Conservation (phyloP, 2,888 invertebrate species). For the Drosophila prolongata region DNA sequence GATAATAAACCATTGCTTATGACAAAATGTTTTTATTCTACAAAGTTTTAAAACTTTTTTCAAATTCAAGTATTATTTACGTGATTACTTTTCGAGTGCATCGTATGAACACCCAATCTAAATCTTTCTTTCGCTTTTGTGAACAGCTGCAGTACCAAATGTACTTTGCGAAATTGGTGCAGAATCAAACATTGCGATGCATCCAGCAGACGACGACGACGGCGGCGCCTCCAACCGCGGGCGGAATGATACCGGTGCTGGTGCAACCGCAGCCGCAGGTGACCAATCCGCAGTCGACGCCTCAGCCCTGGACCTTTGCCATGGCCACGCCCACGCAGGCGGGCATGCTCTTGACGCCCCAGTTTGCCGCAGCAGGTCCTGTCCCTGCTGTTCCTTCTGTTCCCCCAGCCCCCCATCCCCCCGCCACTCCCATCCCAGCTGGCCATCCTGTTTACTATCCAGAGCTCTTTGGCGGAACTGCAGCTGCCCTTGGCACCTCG, state of each 20-base stretch:
- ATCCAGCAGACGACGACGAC: conserved; percentile 70
- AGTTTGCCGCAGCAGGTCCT: conserved; percentile 41
- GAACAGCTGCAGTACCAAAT: conserved; percentile 83
- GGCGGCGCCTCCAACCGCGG: conserved; percentile 12
- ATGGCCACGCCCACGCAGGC: conserved; percentile 67
- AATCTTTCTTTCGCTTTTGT: not conserved
- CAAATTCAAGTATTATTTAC: too few species aligned
- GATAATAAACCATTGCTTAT: too few species aligned
- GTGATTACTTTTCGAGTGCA: not conserved
- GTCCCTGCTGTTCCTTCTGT: conserved; percentile 8
- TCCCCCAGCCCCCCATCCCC: conserved; percentile 1
- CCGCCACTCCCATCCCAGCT: conserved; percentile 13
- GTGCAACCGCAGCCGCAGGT: conserved; percentile 41
- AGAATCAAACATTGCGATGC: conserved; percentile 81
- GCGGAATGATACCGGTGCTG: conserved; percentile 42
- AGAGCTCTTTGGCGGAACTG: conserved; percentile 51
- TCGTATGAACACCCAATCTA: not conserved
- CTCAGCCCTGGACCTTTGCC: conserved; percentile 73
- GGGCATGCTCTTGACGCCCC: conserved; percentile 69
- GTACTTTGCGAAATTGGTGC: conserved; percentile 83
- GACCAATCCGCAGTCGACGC: conserved; percentile 29
- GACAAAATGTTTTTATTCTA: too few species aligned
- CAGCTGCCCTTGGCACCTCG: conserved; percentile 53
- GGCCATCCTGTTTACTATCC: conserved; percentile 56
- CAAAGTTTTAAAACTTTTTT: too few species aligned